Evolutionary conservation across 2,797 vertebrate species (phyloP).

Genomic region (Lepilemur ruficaudatus): DNA sequence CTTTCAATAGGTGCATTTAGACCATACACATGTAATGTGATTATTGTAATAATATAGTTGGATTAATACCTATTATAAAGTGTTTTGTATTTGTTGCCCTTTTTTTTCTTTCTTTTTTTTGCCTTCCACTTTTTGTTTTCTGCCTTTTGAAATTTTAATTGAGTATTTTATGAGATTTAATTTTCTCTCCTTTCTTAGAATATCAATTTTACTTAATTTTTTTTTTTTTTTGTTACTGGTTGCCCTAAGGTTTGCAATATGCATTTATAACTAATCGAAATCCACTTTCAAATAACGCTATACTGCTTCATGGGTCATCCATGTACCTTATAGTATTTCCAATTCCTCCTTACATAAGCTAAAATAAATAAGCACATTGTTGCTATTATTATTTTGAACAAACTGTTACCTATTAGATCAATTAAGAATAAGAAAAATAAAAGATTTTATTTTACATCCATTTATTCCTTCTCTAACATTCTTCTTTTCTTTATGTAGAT

Average conservation of each 20-base stretch:
- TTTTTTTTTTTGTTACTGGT: too few relatives aligned
- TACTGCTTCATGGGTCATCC: too few relatives aligned
- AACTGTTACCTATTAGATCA: too few relatives aligned
- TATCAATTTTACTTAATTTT: too few relatives aligned
- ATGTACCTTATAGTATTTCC: neutral
- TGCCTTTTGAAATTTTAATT: neutral
- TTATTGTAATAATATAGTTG: neutral
- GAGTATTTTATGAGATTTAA: neutral
- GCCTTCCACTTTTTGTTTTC: neutral
- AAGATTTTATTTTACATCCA: neutral
- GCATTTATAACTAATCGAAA: too few relatives aligned
- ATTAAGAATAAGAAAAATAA: too few relatives aligned
- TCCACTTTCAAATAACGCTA: too few relatives aligned
- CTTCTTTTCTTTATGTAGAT: neutral
- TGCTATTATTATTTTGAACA: too few relatives aligned
- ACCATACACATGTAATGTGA: neutral
- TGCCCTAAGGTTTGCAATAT: too few relatives aligned
- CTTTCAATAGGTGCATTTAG: slow-evolving; percentile 1
- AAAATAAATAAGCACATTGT: neutral
- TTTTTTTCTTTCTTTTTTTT: neutral
- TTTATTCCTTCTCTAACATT: neutral
- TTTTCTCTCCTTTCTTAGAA: too few relatives aligned
- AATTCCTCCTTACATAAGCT: neutral
- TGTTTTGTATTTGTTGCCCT: neutral
- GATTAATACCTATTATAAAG: neutral